Evolutionary conservation across 2,113 vertebrate species (phyloP), one percentile per base, ranked within the genome.

Genomic region (Rhabdornis inornatus): DNA sequence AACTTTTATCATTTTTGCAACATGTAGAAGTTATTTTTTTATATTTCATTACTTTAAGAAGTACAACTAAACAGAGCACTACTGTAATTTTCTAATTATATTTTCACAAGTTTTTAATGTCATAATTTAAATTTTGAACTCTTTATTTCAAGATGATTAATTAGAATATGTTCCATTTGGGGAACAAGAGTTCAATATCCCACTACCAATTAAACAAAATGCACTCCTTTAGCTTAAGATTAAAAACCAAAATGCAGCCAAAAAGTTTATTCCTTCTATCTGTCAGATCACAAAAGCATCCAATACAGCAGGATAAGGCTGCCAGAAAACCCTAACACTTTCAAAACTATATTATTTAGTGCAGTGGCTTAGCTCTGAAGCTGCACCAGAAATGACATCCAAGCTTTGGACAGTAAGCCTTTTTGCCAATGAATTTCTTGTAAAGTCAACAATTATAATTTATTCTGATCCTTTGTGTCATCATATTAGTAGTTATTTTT

Each of bases 401-500:
- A 0, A 84, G 87, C 95, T 92, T 47, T 80, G 89, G 90, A 84
- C 66, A 97, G 75, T 82, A 96, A 78, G 87, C 91, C 86, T 97
- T 96, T 96, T 60, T 94, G 92, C 91, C 86, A 97, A 96, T 94
- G 84, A 95, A 97, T 94, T 96, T 91, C 83, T 88, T 96, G 96
- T 92, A 96, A 97, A 97, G 77, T 96, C 92, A 96, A 96, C 92
- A 97, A 96, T 91, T 91, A 88, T 94, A 97, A 97, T 96, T 96
- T 96, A 97, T 97, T 97, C 96, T 96, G 91, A 95, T 97, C 96
- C 95, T 97, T 94, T 97, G 71, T 96, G 95, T 95, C 82, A 95
- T 77, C 95, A 96, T 91, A 97, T 94, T 96, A 96, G 90, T 97
- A 96, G 89, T 95, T 97, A 95, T 96, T 97, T 97, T 97, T 97